Evolutionary conservation across 92 coral and sea anemone species (phyloP), one percentile per base, ranked within the genome.

Genomic region (Porites cylindrica): DNA sequence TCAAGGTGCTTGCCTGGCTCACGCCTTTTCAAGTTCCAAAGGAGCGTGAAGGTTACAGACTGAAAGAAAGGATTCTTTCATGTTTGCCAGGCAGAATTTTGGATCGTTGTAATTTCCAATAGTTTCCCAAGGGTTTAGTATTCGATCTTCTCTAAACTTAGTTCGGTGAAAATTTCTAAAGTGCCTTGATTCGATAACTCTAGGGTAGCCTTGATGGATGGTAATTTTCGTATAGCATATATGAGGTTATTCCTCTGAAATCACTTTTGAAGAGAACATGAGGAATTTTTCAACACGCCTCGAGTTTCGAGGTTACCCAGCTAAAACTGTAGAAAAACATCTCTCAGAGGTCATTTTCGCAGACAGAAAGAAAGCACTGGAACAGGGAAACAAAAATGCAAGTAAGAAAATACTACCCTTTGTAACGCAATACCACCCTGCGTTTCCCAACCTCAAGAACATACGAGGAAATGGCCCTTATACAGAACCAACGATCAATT

Each of bases 91-190:
- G 85, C 75, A 80, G 59, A 65, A 80, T 80, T 80, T 80, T 47
- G 85, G 85, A 43, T 80, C 84, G n/a, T 61, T 80, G 61, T 67
- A 80, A 80, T 65, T 64, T 64, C 69, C 76, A 63, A 80, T 66
- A 43, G 47, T 80, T 47, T 80, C 76, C 85, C 83, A 80, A 51
- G 60, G 85, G 82, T 58, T 85, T 64, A 51, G 53, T 82, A 75
- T 84, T 51, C 74, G 72, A 84, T 84, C 88, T 59, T 82, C 69
- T 75, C 70, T 74, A 85, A 75, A 85, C 50, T 56, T 67, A 68
- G 67, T 62, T 29, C 29, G 52, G 71, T 77, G 72, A 85, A 77
- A 85, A 47, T 66, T 66, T 67, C 52, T 85, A 50, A 8, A 77
- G 4, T 56, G 81, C 68, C 21, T 78, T 29, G 82, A 78, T 78